Evolutionary conservation across 35 echinoderm and acorn worm genomes (phyloP).

Genomic region (Heliocidaris erythrogramma): DNA sequence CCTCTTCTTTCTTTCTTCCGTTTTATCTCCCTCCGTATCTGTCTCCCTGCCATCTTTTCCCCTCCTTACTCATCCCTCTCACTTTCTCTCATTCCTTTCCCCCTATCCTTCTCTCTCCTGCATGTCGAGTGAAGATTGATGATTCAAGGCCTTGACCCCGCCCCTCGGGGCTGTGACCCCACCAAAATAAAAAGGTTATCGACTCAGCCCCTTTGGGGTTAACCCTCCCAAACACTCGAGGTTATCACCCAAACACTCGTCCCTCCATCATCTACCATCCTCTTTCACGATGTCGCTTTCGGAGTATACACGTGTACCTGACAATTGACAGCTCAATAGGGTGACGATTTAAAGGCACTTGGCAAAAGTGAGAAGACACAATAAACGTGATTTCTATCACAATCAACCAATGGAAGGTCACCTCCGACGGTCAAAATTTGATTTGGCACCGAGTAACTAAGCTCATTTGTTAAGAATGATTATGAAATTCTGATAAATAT

Average conservation of each 20-base stretch:
- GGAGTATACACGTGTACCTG: not conserved
- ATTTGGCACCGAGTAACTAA: too few relatives aligned
- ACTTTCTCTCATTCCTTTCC: not conserved
- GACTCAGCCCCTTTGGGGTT: conserved; percentile 21
- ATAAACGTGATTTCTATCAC: not conserved
- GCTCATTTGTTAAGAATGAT: too few relatives aligned
- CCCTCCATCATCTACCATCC: not conserved
- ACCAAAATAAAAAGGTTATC: conserved; percentile 32
- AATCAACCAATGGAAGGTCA: not conserved
- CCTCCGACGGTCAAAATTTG: not conserved
- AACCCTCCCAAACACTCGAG: not conserved
- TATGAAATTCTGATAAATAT: too few relatives aligned
- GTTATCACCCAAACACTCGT: conserved; percentile 9
- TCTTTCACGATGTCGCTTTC: not conserved
- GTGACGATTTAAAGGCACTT: conserved; percentile 10
- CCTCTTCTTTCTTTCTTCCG: not conserved
- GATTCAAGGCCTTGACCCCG: conserved; percentile 20
- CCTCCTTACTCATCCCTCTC: not conserved
- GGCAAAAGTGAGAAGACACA: not conserved
- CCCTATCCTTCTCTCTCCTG: not conserved
- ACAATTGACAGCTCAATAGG: not conserved
- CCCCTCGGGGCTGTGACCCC: conserved; percentile 25
- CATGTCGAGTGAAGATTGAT: conserved; percentile 38
- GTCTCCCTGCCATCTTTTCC: too few relatives aligned
- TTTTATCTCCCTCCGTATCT: not conserved